Evolutionary conservation across 2,113 vertebrate species (phyloP).

Genomic region (Heptranchias perlo): DNA sequence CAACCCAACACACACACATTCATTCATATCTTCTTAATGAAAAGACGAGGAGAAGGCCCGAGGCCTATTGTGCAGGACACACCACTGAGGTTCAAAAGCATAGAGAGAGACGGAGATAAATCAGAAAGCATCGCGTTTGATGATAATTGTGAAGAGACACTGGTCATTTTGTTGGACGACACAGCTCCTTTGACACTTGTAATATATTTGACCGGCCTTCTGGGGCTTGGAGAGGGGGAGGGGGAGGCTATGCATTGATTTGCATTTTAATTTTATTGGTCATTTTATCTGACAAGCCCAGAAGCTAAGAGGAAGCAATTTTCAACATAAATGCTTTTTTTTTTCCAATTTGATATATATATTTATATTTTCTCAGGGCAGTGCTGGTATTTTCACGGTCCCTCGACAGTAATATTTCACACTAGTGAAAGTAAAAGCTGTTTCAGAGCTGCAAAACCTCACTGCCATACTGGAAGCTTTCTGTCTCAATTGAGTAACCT

Average conservation of each 20-base stretch:
- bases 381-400: neutral
- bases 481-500: neutral
- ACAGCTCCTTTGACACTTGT: neutral
- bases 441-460: neutral
- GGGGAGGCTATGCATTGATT: neutral
- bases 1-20: neutral
- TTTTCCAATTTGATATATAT: neutral
- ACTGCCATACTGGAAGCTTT: neutral
- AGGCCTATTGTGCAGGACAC: neutral
- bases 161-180: neutral
- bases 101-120: neutral
- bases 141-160: neutral
- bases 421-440: neutral
- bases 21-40: neutral
- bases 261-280: conserved; percentile 19
- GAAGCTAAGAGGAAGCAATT: conserved; percentile 22
- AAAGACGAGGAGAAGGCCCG: no score
- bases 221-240: neutral
- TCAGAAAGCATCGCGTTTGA: neutral
- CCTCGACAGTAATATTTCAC: neutral
- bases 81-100: no score
- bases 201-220: neutral
- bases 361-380: neutral
- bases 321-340: neutral
- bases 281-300: neutral